These are phyloP conservation scores for Glossophaga mutica DNA, from an alignment of 2,797 vertebrate genomes.

Conservation along the genomic window DNA sequence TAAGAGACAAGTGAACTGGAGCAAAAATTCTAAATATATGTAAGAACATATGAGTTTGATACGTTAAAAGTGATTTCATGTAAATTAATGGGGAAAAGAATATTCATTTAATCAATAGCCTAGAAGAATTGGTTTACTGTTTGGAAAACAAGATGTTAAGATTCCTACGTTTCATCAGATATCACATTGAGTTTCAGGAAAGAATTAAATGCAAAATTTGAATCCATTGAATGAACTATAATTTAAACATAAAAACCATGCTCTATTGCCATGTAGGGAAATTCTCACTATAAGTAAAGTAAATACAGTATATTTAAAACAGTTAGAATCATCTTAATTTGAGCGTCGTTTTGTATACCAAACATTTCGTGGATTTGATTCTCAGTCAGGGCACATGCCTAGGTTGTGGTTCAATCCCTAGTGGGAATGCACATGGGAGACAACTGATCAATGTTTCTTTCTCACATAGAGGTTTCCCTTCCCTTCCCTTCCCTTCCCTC, in stretches of 20 bases:
- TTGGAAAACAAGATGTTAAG: background rate
- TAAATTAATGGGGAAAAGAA: background rate
- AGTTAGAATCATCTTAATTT: background rate
- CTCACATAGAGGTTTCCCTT: no score
- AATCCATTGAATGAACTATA: background rate
- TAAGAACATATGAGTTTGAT: background rate
- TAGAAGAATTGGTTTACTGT: background rate
- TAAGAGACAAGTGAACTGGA: background rate
- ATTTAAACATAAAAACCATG: background rate
- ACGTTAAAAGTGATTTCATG: slow-evolving; percentile 3
- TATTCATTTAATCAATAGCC: background rate
- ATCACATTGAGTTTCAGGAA: background rate
- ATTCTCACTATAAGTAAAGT: background rate
- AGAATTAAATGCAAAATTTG: background rate
- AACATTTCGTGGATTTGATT: background rate
- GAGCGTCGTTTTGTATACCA: background rate
- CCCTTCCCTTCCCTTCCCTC: no score
- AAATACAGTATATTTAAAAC: background rate
- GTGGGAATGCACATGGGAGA: no score
- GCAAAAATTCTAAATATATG: background rate
- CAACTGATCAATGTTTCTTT: no score
- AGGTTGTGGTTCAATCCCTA: background rate
- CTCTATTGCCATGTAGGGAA: background rate
- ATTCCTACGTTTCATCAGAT: background rate
- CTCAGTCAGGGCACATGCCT: background rate